Evolutionary conservation across 2,797 vertebrate species (phyloP).

Genomic region (Coccyzus lansbergi): DNA sequence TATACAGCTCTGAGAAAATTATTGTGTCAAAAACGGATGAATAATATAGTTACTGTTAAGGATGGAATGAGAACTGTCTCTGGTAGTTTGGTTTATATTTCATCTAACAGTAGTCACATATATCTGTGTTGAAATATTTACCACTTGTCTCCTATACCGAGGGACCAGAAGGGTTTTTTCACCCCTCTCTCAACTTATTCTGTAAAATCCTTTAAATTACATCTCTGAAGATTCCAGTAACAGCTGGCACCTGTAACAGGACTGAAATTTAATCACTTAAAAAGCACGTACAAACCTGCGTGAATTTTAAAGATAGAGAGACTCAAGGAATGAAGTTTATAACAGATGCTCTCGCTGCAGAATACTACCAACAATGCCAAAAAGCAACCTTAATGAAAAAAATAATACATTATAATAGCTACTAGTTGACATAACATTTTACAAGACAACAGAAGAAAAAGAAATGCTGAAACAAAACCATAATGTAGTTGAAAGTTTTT

Average conservation of each 20-base stretch:
- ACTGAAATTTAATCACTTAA: background rate
- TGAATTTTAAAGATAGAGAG: background rate
- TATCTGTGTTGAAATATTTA: background rate
- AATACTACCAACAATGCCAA: background rate
- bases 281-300: background rate
- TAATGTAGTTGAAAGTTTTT: background rate
- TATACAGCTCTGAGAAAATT: background rate
- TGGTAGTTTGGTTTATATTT: background rate
- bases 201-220: background rate
- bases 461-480: background rate
- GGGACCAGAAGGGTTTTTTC: rapidly evolving
- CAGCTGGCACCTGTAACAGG: background rate
- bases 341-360: background rate
- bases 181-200: background rate
- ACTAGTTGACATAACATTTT: background rate
- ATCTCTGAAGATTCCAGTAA: background rate
- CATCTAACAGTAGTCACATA: background rate
- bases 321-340: background rate
- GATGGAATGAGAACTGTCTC: background rate
- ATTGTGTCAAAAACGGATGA: background rate
- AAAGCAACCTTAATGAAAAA: background rate
- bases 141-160: background rate
- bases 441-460: background rate
- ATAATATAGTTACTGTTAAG: background rate
- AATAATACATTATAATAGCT: background rate